Conservation (phyloP, 2,888 invertebrate genomes). For the Drosophila mayaguana region DNA sequence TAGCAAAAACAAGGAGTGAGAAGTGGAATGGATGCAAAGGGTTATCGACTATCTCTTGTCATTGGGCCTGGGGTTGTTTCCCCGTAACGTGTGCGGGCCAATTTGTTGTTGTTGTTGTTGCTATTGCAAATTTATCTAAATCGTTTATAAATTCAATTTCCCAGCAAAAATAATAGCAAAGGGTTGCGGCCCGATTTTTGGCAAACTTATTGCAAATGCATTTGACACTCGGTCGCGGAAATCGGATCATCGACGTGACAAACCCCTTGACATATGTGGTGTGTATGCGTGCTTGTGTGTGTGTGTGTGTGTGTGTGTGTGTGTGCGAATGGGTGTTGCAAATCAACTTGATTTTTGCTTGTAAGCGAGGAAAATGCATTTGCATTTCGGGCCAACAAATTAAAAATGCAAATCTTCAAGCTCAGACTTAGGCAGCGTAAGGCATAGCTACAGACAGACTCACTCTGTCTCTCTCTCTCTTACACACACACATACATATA, state of each 20-base stretch:
- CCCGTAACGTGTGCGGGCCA: conserved; percentile 42
- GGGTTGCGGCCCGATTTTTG: conserved; percentile 50
- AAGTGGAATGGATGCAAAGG: conserved; percentile 33
- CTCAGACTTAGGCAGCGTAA: conserved; percentile 2
- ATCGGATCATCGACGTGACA: conserved; percentile 63
- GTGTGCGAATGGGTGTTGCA: conserved; percentile 35
- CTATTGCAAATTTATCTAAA: conserved; percentile 74
- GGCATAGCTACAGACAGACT: not conserved
- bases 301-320: conserved; percentile 9
- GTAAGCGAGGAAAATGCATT: conserved; percentile 74
- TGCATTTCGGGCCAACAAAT: conserved; percentile 51
- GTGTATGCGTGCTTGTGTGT: conserved; percentile 1
- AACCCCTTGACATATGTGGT: conserved; percentile 65
- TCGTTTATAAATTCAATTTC: conserved; percentile 77
- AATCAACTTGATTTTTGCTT: conserved; percentile 76
- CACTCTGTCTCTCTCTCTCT: not conserved
- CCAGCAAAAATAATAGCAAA: conserved; percentile 23
- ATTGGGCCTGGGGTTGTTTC: conserved; percentile 3
- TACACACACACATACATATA: not conserved
- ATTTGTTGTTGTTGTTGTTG: conserved; percentile 54
- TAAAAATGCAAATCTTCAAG: conserved; percentile 40
- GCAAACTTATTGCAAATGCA: conserved; percentile 80
- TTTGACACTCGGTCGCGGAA: conserved; percentile 59
- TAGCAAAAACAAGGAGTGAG: conserved; percentile 61
- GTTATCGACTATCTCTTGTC: conserved; percentile 33